Percentiles rank a stretch among this genome's conserved stretches.
These are phyloP conservation scores for Orthosia gothica DNA, from an alignment of 2,888 invertebrate species.

Conservation along the genomic window DNA sequence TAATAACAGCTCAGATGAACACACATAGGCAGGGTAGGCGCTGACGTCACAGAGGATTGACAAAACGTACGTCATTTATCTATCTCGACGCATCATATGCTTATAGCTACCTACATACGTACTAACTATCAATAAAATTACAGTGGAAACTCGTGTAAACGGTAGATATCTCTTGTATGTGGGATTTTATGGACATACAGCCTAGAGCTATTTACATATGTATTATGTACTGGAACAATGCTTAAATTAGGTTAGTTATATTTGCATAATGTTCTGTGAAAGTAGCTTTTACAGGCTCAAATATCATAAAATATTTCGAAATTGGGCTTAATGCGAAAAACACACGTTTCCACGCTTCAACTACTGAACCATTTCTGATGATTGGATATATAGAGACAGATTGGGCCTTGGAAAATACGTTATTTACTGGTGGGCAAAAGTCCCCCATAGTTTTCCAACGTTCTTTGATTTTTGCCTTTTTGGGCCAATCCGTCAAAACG, in stretches of 20 bases:
- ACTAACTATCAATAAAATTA: neutral
- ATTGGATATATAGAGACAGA: too few species aligned
- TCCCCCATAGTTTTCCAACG: too few species aligned
- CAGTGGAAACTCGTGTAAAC: neutral
- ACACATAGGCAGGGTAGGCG: neutral
- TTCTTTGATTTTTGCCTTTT: too few species aligned
- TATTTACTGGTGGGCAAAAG: too few species aligned
- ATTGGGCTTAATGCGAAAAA: too few species aligned
- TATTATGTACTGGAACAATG: neutral
- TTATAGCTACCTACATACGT: neutral
- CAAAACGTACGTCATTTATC: neutral
- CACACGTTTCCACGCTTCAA: too few species aligned
- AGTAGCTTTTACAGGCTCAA: neutral
- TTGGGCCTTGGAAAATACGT: too few species aligned
- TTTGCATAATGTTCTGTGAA: neutral
- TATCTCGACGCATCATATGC: neutral
- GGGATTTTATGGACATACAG: neutral
- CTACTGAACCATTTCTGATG: too few species aligned
- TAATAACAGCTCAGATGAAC: neutral
- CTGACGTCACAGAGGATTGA: slow-evolving; percentile 12
- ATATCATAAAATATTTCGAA: too few species aligned
- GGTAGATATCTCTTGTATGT: neutral
- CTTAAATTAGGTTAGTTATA: neutral
- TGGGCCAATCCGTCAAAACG: too few species aligned
- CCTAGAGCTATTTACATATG: neutral